A percentile compares a stretch with the other conserved stretches of the same genome.
Conservation (phyloP, 92 coral and sea anemone species). For the Virgularia gustaviana region DNA sequence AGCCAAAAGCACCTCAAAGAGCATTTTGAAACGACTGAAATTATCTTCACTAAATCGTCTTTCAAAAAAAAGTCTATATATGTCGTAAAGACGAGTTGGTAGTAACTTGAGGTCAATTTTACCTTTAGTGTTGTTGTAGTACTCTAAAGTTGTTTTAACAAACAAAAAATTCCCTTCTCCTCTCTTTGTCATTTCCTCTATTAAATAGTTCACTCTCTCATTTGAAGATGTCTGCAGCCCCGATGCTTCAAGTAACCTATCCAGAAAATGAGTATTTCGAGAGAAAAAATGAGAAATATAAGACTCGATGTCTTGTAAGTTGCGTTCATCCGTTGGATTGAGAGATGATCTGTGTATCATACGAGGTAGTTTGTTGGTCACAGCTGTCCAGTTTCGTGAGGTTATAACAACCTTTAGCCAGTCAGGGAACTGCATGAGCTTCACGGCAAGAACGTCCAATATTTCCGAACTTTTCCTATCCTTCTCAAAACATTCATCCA, state of each 20-base stretch:
- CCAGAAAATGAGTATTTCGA: constrained; percentile 16
- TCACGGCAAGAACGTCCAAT: constrained; percentile 44
- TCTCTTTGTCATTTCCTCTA: constrained; percentile 11
- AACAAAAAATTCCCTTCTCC: constrained; percentile 69
- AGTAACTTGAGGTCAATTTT: neutral
- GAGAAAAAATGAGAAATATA: constrained; percentile 18
- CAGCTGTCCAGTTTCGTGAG: constrained; percentile 53
- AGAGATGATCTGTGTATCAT: constrained; percentile 13
- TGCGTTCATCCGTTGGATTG: constrained; percentile 52
- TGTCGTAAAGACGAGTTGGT: constrained; percentile 39
- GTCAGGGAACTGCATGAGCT: constrained; percentile 44
- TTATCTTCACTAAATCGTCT: constrained; percentile 15
- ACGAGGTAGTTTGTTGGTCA: constrained; percentile 6
- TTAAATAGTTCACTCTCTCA: neutral
- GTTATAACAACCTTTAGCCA: constrained; percentile 62
- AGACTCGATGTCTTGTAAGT: constrained; percentile 56
- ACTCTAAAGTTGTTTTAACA: constrained; percentile 50
- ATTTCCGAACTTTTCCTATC: constrained; percentile 33
- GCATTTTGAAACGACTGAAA: constrained; percentile 30
- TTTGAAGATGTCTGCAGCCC: neutral
- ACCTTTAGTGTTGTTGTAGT: neutral
- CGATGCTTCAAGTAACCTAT: constrained; percentile 1
- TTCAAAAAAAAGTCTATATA: constrained; percentile 26
- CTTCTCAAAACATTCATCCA: constrained; percentile 64
- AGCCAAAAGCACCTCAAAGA: constrained; percentile 62